Percentiles rank a stretch among this genome's conserved stretches.
phyloP scores from a whole-genome alignment of 2,113 vertebrate genomes.

The Mustela nigripes region DNA sequence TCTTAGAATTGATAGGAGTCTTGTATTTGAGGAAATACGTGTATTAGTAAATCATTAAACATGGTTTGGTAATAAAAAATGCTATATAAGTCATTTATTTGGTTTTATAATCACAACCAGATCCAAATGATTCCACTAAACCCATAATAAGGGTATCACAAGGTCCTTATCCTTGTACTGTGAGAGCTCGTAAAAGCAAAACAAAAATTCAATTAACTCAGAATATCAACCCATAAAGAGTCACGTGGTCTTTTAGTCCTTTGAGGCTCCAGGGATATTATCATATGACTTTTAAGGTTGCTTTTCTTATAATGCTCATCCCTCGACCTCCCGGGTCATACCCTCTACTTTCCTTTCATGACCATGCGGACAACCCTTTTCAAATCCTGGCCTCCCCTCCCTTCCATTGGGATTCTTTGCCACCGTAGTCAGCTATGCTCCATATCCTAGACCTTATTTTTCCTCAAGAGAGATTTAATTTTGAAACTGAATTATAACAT shows the following conservation, averaged over 20 bases:
- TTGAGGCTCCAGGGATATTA: background rate
- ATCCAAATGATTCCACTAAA: background rate
- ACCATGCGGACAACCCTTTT: background rate
- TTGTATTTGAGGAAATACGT: background rate
- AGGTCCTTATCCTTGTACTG: background rate
- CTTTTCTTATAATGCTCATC: background rate
- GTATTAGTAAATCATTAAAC: background rate
- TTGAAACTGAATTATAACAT: background rate
- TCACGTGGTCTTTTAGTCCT: background rate
- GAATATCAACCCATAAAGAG: background rate
- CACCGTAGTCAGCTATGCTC: background rate
- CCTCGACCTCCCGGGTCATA: background rate
- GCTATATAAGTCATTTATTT: background rate
- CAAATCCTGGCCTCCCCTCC: background rate
- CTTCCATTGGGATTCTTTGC: background rate
- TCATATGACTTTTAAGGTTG: background rate
- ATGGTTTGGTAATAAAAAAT: background rate
- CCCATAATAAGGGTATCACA: background rate
- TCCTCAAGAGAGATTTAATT: background rate
- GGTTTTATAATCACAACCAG: slow-evolving; percentile 27
- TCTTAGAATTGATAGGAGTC: background rate
- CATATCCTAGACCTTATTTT: background rate
- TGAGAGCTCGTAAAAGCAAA: background rate
- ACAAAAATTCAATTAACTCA: background rate
- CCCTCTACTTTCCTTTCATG: background rate